A percentile compares a stretch with the other conserved stretches of the same genome.
phyloP scores from a whole-genome alignment of 2,797 vertebrate species.

The Taenioides sp. region DNA sequence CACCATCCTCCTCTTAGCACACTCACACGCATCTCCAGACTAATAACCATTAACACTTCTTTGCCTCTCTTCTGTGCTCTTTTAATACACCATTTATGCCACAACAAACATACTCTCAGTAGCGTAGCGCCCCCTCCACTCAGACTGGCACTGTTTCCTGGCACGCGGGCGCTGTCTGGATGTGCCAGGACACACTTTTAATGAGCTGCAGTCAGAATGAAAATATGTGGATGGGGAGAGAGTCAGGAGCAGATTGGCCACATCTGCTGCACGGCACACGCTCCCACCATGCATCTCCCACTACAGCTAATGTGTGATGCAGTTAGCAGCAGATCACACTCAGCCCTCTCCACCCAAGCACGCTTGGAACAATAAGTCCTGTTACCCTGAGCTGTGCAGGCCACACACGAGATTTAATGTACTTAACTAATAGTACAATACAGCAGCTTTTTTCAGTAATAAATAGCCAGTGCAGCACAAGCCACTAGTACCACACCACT shows the following conservation, averaged over 20 bases:
- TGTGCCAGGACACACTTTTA: constrained; percentile 40
- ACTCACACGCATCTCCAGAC: not conserved
- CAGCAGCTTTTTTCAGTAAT: too few species aligned
- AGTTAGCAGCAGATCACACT: not conserved
- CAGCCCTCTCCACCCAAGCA: not conserved
- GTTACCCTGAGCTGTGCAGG: not conserved
- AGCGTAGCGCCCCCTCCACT: not conserved
- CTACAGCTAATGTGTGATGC: constrained; percentile 18
- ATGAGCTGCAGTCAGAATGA: constrained; percentile 42
- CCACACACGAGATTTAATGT: not conserved
- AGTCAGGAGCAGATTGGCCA: constrained; percentile 44
- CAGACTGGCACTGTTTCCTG: not conserved
- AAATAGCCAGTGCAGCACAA: too few species aligned
- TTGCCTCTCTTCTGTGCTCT: not conserved
- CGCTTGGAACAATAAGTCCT: not conserved
- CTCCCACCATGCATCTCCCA: constrained; percentile 38
- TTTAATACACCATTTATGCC: too few species aligned
- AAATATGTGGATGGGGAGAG: constrained; percentile 45
- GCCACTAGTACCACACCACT: too few species aligned
- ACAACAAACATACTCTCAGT: too few species aligned
- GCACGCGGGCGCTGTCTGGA: not conserved
- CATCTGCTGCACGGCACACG: constrained; percentile 40
- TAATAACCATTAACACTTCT: not conserved
- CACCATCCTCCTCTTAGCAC: not conserved
- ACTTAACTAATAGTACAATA: not conserved